These are phyloP conservation scores for Dendrolimus kikuchii DNA, from an alignment of 1,140 invertebrate species.

Conservation along the genomic window DNA sequence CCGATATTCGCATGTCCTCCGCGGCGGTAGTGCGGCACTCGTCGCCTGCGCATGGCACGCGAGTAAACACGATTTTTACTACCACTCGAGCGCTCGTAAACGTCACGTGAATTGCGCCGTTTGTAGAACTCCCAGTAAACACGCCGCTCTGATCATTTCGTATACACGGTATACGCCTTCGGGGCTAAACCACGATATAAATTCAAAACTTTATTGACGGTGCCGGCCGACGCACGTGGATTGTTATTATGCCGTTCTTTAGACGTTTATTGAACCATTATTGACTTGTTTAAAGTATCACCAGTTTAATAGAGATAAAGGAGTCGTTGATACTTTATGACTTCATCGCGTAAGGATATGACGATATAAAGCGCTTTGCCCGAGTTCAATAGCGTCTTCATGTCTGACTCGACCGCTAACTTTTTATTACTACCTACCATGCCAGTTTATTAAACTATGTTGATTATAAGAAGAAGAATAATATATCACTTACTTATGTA, in stretches of 20 bases:
- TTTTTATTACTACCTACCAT: background rate
- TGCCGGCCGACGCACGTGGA: conserved; percentile 48
- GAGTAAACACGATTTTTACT: conserved; percentile 70
- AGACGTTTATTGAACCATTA: conserved; percentile 68
- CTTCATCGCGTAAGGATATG: conserved; percentile 52
- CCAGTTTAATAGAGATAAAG: conserved; percentile 67
- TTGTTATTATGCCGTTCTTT: conserved; percentile 66
- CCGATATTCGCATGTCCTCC: conserved; percentile 30
- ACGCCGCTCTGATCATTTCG: conserved; percentile 61
- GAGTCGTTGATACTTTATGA: conserved; percentile 60
- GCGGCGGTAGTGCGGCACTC: conserved; percentile 33
- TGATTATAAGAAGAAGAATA: too few species aligned
- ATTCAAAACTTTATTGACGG: conserved; percentile 62
- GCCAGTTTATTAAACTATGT: too few species aligned
- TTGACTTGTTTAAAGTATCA: conserved; percentile 69
- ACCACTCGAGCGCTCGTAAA: conserved; percentile 67
- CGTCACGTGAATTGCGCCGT: conserved; percentile 65
- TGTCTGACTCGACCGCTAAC: conserved; percentile 30
- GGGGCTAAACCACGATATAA: conserved; percentile 65
- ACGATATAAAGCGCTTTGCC: conserved; percentile 21
- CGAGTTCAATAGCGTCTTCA: conserved; percentile 31
- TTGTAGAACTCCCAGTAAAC: conserved; percentile 67
- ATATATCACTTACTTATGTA: too few species aligned
- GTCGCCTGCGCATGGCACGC: conserved; percentile 28
- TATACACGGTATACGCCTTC: conserved; percentile 64